These are phyloP conservation scores for Arenaria interpres DNA, from an alignment of 2,113 vertebrate species.

Conservation along the genomic window DNA sequence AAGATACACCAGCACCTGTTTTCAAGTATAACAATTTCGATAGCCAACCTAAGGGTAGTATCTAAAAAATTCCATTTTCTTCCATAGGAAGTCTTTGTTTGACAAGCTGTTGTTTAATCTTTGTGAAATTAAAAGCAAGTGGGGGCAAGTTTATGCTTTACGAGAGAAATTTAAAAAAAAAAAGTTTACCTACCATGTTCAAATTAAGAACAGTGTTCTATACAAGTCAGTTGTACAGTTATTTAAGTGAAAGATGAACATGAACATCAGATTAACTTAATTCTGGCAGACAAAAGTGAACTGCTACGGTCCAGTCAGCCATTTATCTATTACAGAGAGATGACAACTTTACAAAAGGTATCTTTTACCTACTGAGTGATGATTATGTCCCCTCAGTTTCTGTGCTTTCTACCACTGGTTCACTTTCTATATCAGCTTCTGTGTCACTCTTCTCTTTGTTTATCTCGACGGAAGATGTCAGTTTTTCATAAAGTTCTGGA, in stretches of 20 bases:
- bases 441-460: slow-evolving; percentile 92
- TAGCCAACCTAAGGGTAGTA: slow-evolving; percentile 83
- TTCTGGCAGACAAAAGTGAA: slow-evolving; percentile 88
- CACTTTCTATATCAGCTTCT: slow-evolving; percentile 92
- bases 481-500: slow-evolving; percentile 83
- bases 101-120: slow-evolving; percentile 82
- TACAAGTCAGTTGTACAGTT: slow-evolving; percentile 92
- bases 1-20: slow-evolving; percentile 84
- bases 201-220: slow-evolving; percentile 91
- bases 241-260: slow-evolving; percentile 94
- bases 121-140: slow-evolving; percentile 82
- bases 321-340: slow-evolving; percentile 97
- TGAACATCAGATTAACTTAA: slow-evolving; percentile 88
- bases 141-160: slow-evolving; percentile 82
- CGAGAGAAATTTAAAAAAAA: slow-evolving; percentile 85
- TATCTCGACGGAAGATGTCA: slow-evolving; percentile 82
- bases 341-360: slow-evolving; percentile 99
- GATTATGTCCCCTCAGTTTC: slow-evolving; percentile 99
- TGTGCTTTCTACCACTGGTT: slow-evolving; percentile 99
- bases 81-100: slow-evolving; percentile 97
- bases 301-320: slow-evolving; percentile 93
- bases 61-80: slow-evolving; percentile 90
- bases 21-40: slow-evolving; percentile 85
- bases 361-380: slow-evolving; percentile 99
- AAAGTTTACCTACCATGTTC: slow-evolving; percentile 90